Percentiles rank a stretch among this genome's conserved stretches.
Conservation (phyloP, 2,113 vertebrate species). For the Galbula dea region DNA sequence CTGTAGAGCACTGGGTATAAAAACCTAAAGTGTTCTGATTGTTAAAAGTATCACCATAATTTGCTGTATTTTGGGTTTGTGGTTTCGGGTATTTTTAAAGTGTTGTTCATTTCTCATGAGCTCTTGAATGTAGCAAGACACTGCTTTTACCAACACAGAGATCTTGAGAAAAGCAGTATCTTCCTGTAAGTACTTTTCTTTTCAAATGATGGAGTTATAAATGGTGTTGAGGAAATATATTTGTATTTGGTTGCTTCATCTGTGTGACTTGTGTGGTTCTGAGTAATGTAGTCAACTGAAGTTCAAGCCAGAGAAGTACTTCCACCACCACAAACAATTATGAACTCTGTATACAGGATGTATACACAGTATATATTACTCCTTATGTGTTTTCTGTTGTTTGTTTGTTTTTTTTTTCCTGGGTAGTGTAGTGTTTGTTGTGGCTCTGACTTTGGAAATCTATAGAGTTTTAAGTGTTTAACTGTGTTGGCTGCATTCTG, state of each 20-base stretch:
- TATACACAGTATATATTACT: neutral
- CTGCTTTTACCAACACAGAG: neutral
- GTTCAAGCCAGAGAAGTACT: neutral
- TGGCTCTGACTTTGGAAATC: neutral
- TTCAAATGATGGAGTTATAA: neutral
- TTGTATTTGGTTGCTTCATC: neutral
- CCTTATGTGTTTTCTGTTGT: neutral
- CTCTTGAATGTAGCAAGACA: neutral
- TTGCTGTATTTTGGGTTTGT: neutral
- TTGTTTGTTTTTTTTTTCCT: neutral
- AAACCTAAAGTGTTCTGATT: neutral
- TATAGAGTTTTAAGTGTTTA: neutral
- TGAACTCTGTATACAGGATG: neutral
- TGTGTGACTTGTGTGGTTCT: neutral
- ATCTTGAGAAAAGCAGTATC: neutral
- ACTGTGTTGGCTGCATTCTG: neutral
- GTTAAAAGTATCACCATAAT: neutral
- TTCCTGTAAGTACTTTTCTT: neutral
- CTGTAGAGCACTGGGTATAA: neutral
- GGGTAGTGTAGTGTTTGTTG: neutral
- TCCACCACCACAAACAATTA: neutral
- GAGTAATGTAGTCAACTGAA: neutral
- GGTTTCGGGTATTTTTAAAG: neutral
- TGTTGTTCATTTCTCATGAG: rapidly evolving
- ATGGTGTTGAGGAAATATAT: neutral